These are phyloP conservation scores for Pteronotus mesoamericanus DNA, from an alignment of 2,797 vertebrate genomes.

Conservation along the genomic window DNA sequence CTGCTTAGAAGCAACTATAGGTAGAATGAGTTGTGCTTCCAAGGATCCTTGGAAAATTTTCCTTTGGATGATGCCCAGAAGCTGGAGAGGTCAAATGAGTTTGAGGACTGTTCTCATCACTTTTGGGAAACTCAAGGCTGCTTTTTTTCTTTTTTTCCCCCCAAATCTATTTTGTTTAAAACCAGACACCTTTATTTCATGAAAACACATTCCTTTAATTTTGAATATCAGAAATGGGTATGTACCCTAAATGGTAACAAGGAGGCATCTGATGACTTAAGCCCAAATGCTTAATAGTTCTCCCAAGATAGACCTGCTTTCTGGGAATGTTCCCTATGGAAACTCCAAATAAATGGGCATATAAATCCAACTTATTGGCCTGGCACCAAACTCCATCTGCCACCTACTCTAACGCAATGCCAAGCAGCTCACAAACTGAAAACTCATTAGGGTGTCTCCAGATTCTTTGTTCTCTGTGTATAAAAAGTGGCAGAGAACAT, in stretches of 20 bases:
- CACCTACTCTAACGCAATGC: neutral
- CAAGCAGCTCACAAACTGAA: constrained; percentile 43
- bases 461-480: constrained; percentile 19
- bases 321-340: constrained; percentile 27
- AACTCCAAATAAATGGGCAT: neutral
- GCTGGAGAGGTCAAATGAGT: neutral
- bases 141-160: neutral
- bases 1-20: neutral
- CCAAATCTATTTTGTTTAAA: neutral
- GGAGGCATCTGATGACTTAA: neutral
- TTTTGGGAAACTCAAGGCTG: neutral
- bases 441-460: constrained; percentile 39
- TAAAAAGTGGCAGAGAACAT: constrained; percentile 31
- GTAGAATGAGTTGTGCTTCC: neutral
- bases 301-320: neutral
- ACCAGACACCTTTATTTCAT: neutral
- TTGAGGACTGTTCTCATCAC: neutral
- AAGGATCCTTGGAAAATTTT: neutral
- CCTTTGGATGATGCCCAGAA: neutral
- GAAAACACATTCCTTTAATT: neutral
- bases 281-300: neutral
- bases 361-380: constrained; percentile 26
- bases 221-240: neutral
- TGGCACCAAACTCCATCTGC: neutral
- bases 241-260: neutral